Evolutionary conservation across 92 coral and sea anemone genomes (phyloP).

Genomic region (Porites evermanni): DNA sequence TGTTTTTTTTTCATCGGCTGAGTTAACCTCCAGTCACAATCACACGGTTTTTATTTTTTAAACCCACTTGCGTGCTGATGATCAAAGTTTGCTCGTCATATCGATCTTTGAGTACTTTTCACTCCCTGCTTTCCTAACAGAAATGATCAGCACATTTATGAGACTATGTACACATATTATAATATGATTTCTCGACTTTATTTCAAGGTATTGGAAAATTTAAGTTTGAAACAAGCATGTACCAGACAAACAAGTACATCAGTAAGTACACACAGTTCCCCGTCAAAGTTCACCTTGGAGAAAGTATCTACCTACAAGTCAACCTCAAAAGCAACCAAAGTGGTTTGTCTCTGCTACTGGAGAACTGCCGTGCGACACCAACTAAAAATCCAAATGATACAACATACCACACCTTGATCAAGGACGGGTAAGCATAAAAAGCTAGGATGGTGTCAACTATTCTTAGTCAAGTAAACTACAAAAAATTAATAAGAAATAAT

Average conservation of each 20-base stretch:
- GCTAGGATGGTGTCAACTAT: background rate
- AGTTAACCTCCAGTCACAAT: too few relatives aligned
- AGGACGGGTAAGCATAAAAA: slow-evolving; percentile 70
- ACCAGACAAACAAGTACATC: slow-evolving; percentile 78
- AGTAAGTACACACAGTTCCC: slow-evolving; percentile 78
- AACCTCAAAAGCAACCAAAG: slow-evolving; percentile 66
- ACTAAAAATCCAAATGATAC: slow-evolving; percentile 49
- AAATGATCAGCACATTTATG: too few relatives aligned
- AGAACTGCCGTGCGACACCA: slow-evolving; percentile 84
- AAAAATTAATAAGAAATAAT: too few relatives aligned
- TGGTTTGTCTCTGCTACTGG: slow-evolving; percentile 67
- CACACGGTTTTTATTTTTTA: too few relatives aligned
- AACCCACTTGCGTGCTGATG: too few relatives aligned
- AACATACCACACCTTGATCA: slow-evolving; percentile 44
- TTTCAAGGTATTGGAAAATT: slow-evolving; percentile 64
- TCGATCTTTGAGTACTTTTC: too few relatives aligned
- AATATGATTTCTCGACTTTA: background rate
- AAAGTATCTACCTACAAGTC: slow-evolving; percentile 73
- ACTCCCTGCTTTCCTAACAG: too few relatives aligned
- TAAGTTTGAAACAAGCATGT: slow-evolving; percentile 80
- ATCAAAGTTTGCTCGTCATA: too few relatives aligned
- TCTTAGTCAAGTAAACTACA: background rate
- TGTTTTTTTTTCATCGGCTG: too few relatives aligned
- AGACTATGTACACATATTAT: background rate
- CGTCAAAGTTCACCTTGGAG: slow-evolving; percentile 80